Base-by-base conservation (phyloP, 2,113 vertebrate genomes). In the Chelonoidis abingdonii region DNA sequence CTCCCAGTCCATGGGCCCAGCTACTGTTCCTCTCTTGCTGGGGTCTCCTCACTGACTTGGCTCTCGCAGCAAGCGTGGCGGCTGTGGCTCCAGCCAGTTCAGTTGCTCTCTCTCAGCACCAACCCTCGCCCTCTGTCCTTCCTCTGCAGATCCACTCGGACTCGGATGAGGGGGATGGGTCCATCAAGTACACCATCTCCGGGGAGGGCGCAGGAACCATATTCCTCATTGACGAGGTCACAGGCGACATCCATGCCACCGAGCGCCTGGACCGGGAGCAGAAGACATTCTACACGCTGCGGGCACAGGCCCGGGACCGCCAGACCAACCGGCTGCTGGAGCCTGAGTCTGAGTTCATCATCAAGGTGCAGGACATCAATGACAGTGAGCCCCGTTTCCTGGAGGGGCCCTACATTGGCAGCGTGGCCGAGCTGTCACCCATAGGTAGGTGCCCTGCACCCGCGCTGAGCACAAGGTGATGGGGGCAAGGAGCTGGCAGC, bases 301-400 rank as follows among this genome's bases (percentile, higher is more conserved):
- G 99, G 65, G 99, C 99, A 2, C 99, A 99, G 98, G 99, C 99
- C 2, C 98, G 99, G 1, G 99, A 99, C 91, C 98, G 98, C 0
- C 98, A 99, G 95, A 99, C 98, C 2, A 97, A 99, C 47, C 98
- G 97, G 86, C 99, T 99, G 11, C 98, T 99, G 89, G 99, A 99
- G 92, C 99, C 99, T 0, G 99, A 99, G 98, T 99, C 99, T 0
- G 99, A 99, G 98, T 99, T 99, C 96, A 99, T 99, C 98, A 99
- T 99, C 98, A 99, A 99, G 96, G 99, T 99, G 93, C 99, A 99
- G 97, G 99, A 99, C 98, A 99, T 99, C 98, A 99, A 99, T 1
- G 99, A 99, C 98, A 99, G 99, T 0, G 99, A 99, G 94, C 99
- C 99, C 3, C 99, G 99, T 93, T 99, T 99, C 97, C 98, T 99